Percentiles rank a stretch among this genome's conserved stretches.
Conservation (phyloP, 1,140 invertebrate genomes). For the Bombus soroeensis region DNA sequence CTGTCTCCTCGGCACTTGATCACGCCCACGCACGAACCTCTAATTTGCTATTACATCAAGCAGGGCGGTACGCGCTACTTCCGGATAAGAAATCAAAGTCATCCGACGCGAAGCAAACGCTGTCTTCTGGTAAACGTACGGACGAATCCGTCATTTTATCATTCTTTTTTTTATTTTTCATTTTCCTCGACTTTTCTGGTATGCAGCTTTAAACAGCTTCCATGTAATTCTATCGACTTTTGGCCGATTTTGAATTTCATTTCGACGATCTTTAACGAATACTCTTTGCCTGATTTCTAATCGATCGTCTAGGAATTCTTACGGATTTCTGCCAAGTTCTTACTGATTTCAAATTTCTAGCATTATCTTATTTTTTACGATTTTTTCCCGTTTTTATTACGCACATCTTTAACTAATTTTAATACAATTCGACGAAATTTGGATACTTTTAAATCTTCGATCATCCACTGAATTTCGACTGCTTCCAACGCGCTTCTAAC, state of each 20-base stretch:
- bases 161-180: background rate
- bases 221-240: background rate
- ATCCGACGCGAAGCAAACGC: slow-evolving; percentile 15
- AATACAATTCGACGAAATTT: background rate
- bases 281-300: background rate
- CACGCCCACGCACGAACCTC: slow-evolving; percentile 25
- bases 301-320: background rate
- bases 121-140: background rate
- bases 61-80: slow-evolving; percentile 50
- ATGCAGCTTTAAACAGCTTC: background rate
- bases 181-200: background rate
- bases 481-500: too few relatives aligned
- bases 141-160: background rate
- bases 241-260: background rate
- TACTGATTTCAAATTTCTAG: background rate
- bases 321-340: background rate
- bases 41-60: slow-evolving; percentile 53
- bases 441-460: too few relatives aligned
- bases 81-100: slow-evolving; percentile 55
- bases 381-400: background rate
- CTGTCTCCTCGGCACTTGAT: slow-evolving; percentile 13
- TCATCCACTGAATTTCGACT: too few relatives aligned
- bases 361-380: background rate
- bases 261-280: background rate
- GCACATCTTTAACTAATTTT: background rate